phyloP scores from a whole-genome alignment of 2,797 vertebrate genomes.

The Chelon labrosus region DNA sequence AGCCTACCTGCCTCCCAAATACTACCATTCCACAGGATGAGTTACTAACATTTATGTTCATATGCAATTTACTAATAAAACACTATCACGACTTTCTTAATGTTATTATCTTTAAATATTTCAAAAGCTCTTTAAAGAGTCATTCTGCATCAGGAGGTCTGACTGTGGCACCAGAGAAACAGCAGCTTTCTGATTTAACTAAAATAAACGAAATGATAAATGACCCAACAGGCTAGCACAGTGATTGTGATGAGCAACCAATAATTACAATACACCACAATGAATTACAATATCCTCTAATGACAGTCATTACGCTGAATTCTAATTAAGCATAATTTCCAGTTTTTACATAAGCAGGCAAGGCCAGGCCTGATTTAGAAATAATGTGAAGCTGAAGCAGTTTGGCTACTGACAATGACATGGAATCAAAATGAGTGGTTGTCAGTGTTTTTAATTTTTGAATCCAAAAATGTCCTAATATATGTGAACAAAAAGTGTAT shows the following conservation, averaged over 20 bases:
- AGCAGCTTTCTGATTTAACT: constrained; percentile 37
- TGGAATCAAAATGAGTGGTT: background rate
- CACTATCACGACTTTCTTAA: background rate
- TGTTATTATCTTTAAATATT: background rate
- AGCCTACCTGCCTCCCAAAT: constrained; percentile 39
- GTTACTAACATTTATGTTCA: background rate
- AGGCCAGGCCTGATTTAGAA: constrained; percentile 56
- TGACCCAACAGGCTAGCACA: constrained; percentile 43
- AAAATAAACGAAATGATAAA: constrained; percentile 57
- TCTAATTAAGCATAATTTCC: constrained; percentile 68
- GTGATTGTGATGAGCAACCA: constrained; percentile 51
- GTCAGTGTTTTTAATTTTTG: background rate
- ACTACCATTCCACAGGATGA: constrained; percentile 15
- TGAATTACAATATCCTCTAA: constrained; percentile 65
- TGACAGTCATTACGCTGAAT: constrained; percentile 57
- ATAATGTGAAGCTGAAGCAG: constrained; percentile 45
- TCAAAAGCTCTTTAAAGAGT: background rate
- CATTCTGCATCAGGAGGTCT: constrained; percentile 28
- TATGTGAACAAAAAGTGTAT: constrained; percentile 1
- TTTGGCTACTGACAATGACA: constrained; percentile 31
- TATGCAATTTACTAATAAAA: too few species aligned
- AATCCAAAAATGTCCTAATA: constrained; percentile 18
- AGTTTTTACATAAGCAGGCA: constrained; percentile 59
- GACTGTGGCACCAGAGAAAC: constrained; percentile 38
- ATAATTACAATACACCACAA: constrained; percentile 57